Conservation (phyloP, 2,888 invertebrate genomes). For the Chrysolina haemoptera region DNA sequence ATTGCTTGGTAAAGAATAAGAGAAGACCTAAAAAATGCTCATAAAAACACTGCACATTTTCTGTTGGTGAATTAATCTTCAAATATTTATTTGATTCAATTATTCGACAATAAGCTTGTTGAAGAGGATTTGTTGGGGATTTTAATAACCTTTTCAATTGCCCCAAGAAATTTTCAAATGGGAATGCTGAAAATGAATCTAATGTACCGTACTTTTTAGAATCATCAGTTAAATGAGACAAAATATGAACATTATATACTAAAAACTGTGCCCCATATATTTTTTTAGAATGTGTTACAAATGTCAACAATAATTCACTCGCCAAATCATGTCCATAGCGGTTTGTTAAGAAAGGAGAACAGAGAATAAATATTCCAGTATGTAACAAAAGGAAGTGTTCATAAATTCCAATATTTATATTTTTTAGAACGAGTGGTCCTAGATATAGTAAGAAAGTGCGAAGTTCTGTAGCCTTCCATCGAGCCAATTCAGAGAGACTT, state of each 20-base stretch:
- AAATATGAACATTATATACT: conserved; percentile 45
- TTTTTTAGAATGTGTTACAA: conserved; percentile 30
- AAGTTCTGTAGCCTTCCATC: conserved; percentile 31
- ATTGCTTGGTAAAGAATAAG: conserved; percentile 25
- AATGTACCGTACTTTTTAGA: conserved; percentile 45
- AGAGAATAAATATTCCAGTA: conserved; percentile 30
- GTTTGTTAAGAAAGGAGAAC: conserved; percentile 18
- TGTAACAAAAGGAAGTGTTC: conserved; percentile 29
- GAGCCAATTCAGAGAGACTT: conserved; percentile 27
- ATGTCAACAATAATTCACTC: conserved; percentile 23
- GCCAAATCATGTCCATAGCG: conserved; percentile 25
- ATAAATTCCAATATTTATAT: conserved; percentile 32
- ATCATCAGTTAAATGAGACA: conserved; percentile 49
- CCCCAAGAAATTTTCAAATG: conserved; percentile 48
- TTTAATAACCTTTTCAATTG: conserved; percentile 40
- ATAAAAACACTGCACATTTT: conserved; percentile 25
- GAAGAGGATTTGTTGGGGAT: conserved; percentile 39
- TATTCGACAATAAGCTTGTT: conserved; percentile 36
- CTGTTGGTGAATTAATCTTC: conserved; percentile 15
- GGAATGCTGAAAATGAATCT: conserved; percentile 47
- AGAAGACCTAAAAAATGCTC: conserved; percentile 29
- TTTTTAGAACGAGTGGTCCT: conserved; percentile 27
- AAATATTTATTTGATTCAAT: conserved; percentile 30
- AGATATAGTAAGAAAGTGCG: conserved; percentile 31
- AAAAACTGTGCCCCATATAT: conserved; percentile 49